Evolutionary conservation across 2,113 vertebrate species (phyloP).

Genomic region (Buteo buteo): DNA sequence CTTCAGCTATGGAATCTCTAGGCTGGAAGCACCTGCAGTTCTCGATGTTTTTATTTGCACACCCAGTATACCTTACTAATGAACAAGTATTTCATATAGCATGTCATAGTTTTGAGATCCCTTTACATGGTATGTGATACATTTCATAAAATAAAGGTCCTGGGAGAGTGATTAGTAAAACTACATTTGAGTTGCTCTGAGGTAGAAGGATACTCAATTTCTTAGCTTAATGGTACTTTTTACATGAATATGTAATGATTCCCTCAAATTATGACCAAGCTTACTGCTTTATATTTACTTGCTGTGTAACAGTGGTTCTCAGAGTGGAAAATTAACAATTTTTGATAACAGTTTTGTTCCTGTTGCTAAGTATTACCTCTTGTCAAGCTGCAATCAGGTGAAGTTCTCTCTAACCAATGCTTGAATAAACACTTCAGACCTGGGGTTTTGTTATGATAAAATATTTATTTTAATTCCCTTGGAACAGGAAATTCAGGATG

Average conservation of each 20-base stretch:
- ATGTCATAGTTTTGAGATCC: background rate
- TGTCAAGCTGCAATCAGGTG: background rate
- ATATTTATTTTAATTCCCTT: background rate
- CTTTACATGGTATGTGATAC: background rate
- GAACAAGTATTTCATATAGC: background rate
- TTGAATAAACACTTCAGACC: background rate
- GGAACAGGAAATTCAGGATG: background rate
- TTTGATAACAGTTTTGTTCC: background rate
- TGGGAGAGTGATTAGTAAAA: background rate
- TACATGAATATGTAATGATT: background rate
- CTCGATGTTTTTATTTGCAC: background rate
- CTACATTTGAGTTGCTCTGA: background rate
- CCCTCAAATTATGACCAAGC: background rate
- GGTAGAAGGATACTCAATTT: background rate
- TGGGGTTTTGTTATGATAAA: background rate
- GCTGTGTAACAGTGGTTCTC: background rate
- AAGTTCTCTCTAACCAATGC: background rate
- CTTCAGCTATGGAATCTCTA: background rate
- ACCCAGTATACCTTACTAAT: background rate
- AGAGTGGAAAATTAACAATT: background rate
- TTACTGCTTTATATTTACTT: background rate
- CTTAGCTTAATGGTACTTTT: background rate
- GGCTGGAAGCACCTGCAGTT: background rate
- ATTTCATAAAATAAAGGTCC: background rate
- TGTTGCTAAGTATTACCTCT: background rate